Evolutionary conservation across 2,888 invertebrate genomes (phyloP), one percentile per base, ranked within the genome.

Genomic region (Drosophila mimica): DNA sequence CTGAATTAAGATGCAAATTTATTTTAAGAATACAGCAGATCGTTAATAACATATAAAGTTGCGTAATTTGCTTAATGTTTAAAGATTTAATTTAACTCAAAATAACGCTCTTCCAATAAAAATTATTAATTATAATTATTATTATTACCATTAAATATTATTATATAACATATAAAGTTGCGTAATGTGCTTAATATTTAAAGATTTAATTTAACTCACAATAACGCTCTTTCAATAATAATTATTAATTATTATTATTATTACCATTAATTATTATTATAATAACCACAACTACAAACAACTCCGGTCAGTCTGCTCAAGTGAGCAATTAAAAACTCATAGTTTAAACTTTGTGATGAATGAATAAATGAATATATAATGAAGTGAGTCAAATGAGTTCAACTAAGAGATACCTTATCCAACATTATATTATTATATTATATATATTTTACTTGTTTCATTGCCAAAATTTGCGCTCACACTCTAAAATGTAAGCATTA

Each of bases 1-100:
- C 60, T 20, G 52, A 52, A 71, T 51, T 52, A 46, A 49, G 49
- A 53, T 34, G 34, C 52, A 52, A 59, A 38, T 43, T 61, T 56
- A 59, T 54, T 54, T 48, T 36, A 31, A 7, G 31, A 25, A n/a
- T 4, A 13, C 28, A 17, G 54, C 31, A 17, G 9, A 5, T 8
- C 25, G 8, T 15, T 15, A 25, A 46, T 25, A 25, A 8, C 25
- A 46, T 8, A 15, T 15, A 46, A 46, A 46, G 25, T 20, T 20
- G 20, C 25, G 15, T 15, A 17, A n/a, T 0, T 54, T 38, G 17
- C 0, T 34, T 15, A 34, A 34, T 5, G 13, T 38, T 34, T 3
- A 28, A 54, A 34, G 17, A 54, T 25, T 36, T 36, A 25, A 28
- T 11, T 25, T 8, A 28, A 36, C 20, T 15, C 13, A 13, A 15